These are phyloP conservation scores for Neopipo cinnamomea DNA, from an alignment of 2,113 vertebrate genomes.

Conservation along the genomic window DNA sequence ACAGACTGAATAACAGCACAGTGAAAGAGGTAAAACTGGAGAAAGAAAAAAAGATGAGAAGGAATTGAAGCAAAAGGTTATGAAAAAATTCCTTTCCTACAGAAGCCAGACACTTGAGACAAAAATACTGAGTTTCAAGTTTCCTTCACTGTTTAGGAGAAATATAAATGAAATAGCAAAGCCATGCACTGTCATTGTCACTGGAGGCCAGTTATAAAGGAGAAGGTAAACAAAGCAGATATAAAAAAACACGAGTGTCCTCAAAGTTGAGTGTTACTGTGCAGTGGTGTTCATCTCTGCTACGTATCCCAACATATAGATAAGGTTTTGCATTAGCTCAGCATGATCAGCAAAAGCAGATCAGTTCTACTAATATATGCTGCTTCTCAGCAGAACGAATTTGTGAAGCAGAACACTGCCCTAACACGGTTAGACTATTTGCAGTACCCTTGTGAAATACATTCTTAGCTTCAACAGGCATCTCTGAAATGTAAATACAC, in stretches of 20 bases:
- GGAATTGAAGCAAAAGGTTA: neutral
- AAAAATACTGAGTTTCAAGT: neutral
- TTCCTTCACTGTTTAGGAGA: neutral
- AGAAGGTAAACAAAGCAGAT: neutral
- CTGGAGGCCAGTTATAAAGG: neutral
- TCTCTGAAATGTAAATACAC: neutral
- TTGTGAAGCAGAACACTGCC: neutral
- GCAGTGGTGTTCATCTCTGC: neutral
- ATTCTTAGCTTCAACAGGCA: neutral
- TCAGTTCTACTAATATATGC: neutral
- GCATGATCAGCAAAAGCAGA: neutral
- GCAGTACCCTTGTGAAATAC: neutral
- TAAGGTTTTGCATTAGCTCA: neutral
- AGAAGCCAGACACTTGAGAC: neutral
- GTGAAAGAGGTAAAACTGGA: neutral
- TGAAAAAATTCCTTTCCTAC: neutral
- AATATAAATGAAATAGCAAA: neutral
- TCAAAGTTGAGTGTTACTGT: rapidly evolving
- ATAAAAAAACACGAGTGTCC: neutral
- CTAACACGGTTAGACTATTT: neutral
- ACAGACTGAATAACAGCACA: neutral
- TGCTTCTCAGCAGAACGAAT: neutral
- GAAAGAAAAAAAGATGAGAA: neutral
- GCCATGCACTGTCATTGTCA: neutral
- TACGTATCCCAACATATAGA: rapidly evolving